Evolutionary conservation across 2,113 vertebrate species (phyloP), one percentile per base, ranked within the genome.

Genomic region (Gobio gobio): DNA sequence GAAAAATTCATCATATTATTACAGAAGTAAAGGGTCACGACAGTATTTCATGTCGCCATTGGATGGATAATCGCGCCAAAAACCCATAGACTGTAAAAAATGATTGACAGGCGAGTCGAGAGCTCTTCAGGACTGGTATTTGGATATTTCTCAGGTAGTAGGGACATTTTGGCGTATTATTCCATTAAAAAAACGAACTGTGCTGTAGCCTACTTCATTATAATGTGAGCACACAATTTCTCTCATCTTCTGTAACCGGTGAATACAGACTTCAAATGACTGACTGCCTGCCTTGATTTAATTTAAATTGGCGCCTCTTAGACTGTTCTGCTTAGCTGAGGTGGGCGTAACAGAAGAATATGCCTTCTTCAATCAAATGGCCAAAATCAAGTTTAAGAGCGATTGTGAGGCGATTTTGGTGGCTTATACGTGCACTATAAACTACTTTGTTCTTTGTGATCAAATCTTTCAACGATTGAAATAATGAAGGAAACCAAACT

Each of bases 211-310:
- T 47, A 20, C 16, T 58, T 22, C 5, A 43, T n/a, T 58, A 59
- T 9, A 59, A 43, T 40, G 33, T 12, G 6, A 79, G n/a, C 40
- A 26, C 43, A 59, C 43, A 59, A 47, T 47, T 47, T 79, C 58
- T 79, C 36, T 24, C 70, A 43, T 64, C 47, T 61, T 43, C 63
- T 29, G 26, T 66, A 78, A 20, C 59, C 36, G 49, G 16, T 43
- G 54, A 72, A 78, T 10, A 54, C 22, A 43, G 24, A 8, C 36
- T 54, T 59, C 5, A 58, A 64, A 63, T 79, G 61, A 78, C 12
- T 78, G 58, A 26, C 36, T 29, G 10, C 9, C 68, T 73, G 36
- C 2, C 78, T 78, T 78, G 78, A 63, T 79, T 63, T 79, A 79
- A 79, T 79, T 79, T 79, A 24, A 63, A 63, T 47, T 5, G 58